Evolutionary conservation across 2,113 vertebrate species (phyloP).

Genomic region (Rissa tridactyla): DNA sequence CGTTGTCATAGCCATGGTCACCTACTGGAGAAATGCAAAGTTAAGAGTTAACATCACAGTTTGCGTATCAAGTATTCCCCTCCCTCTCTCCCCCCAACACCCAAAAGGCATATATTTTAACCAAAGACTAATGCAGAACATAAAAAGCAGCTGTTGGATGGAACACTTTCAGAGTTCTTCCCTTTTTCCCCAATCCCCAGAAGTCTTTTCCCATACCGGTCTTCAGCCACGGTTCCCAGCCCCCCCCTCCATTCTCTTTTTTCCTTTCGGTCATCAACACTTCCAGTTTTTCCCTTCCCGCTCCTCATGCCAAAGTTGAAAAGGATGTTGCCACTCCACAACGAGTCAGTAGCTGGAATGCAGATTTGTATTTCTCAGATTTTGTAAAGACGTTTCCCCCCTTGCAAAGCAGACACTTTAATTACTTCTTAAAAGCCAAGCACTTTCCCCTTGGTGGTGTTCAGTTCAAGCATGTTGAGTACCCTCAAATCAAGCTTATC

Average conservation of each 20-base stretch:
- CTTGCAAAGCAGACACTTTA: not conserved
- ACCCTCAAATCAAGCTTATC: not conserved
- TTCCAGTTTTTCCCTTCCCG: not conserved
- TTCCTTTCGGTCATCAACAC: not conserved
- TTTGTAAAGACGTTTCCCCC: not conserved
- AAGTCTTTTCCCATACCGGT: not conserved
- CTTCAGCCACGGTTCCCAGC: not conserved
- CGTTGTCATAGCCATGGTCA: constrained; percentile 94
- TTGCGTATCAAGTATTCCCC: fast-evolving
- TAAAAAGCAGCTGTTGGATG: not conserved
- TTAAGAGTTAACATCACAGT: not conserved
- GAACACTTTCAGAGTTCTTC: not conserved
- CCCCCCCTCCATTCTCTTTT: not conserved
- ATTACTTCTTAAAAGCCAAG: not conserved
- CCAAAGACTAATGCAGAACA: not conserved
- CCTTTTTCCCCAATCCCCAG: not conserved
- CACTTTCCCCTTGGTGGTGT: not conserved
- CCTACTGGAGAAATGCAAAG: constrained; percentile 79
- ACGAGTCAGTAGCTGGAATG: not conserved
- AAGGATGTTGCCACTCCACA: not conserved
- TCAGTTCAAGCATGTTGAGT: not conserved
- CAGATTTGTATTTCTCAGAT: not conserved
- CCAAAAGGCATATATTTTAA: fast-evolving
- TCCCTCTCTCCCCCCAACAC: fast-evolving
- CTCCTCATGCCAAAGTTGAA: not conserved